These are phyloP conservation scores for Drosophila fungiperda DNA, from an alignment of 2,888 invertebrate species.

Conservation along the genomic window DNA sequence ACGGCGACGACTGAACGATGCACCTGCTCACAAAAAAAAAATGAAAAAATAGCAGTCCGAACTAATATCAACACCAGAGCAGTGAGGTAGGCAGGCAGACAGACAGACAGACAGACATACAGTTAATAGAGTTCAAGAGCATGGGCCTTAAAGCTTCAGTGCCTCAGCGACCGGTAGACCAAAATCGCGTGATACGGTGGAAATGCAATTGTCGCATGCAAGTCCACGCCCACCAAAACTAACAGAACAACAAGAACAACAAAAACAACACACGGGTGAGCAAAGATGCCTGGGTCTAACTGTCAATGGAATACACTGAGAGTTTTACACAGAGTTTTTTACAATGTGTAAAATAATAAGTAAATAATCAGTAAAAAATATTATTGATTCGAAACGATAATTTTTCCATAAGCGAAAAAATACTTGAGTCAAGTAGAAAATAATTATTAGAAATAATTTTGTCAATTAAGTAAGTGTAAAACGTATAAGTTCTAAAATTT, in stretches of 20 bases:
- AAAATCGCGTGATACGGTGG: constrained; percentile 64
- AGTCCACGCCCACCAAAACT: constrained; percentile 62
- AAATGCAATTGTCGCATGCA: constrained; percentile 75
- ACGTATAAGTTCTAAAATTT: too few species aligned
- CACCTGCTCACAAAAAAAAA: constrained; percentile 56
- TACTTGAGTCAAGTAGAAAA: background rate
- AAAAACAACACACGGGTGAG: background rate
- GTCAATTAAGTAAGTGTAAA: background rate
- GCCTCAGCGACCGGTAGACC: constrained; percentile 21
- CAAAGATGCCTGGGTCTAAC: constrained; percentile 6
- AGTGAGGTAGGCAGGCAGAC: background rate
- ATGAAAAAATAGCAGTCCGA: constrained; percentile 3
- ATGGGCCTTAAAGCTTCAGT: constrained; percentile 13
- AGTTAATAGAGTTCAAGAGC: constrained; percentile 40
- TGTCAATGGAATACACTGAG: constrained; percentile 10
- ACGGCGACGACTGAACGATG: constrained; percentile 49
- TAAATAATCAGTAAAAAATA: background rate
- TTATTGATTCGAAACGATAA: background rate
- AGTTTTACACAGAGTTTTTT: background rate
- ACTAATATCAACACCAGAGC: constrained; percentile 18
- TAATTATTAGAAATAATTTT: background rate
- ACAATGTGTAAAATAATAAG: background rate
- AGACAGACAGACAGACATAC: constrained; percentile 4
- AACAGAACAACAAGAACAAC: constrained; percentile 13
- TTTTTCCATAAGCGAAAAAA: background rate